Conservation (phyloP, 1,140 invertebrate species). For the Psix sp. region DNA sequence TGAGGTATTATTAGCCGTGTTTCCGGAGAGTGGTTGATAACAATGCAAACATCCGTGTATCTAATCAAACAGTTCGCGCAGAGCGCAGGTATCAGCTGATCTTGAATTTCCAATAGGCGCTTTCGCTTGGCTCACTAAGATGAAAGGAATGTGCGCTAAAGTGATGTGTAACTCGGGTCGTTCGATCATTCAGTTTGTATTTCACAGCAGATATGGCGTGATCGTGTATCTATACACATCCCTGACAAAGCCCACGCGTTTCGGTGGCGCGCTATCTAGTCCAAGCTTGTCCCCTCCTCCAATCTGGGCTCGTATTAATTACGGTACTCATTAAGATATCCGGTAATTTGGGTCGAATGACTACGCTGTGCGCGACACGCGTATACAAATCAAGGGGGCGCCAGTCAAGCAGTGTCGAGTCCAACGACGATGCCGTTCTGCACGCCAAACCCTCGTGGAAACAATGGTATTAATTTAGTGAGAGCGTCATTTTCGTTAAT, state of each 20-base stretch:
- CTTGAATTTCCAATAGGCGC: constrained; percentile 39
- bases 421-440: constrained; percentile 40
- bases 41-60: constrained; percentile 34
- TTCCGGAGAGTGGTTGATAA: constrained; percentile 28
- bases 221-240: constrained; percentile 71
- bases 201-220: constrained; percentile 71
- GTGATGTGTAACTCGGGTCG: constrained; percentile 51
- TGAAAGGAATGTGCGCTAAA: constrained; percentile 49
- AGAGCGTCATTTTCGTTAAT: constrained; percentile 73
- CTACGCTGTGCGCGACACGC: constrained; percentile 53
- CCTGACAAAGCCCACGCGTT: constrained; percentile 69
- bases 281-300: constrained; percentile 65
- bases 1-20: constrained; percentile 26
- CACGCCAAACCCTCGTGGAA: constrained; percentile 41
- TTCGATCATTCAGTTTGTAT: constrained; percentile 68
- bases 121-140: constrained; percentile 39
- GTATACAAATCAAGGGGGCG: constrained; percentile 56
- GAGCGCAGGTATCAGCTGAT: constrained; percentile 15
- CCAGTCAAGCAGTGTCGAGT: constrained; percentile 46
- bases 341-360: constrained; percentile 62
- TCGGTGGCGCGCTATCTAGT: constrained; percentile 69
- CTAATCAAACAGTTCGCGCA: constrained; percentile 30
- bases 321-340: constrained; percentile 77
- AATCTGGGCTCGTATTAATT: constrained; percentile 76
- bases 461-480: constrained; percentile 70